These are phyloP conservation scores for Falco columbarius DNA, from an alignment of 2,797 vertebrate species.

Conservation along the genomic window DNA sequence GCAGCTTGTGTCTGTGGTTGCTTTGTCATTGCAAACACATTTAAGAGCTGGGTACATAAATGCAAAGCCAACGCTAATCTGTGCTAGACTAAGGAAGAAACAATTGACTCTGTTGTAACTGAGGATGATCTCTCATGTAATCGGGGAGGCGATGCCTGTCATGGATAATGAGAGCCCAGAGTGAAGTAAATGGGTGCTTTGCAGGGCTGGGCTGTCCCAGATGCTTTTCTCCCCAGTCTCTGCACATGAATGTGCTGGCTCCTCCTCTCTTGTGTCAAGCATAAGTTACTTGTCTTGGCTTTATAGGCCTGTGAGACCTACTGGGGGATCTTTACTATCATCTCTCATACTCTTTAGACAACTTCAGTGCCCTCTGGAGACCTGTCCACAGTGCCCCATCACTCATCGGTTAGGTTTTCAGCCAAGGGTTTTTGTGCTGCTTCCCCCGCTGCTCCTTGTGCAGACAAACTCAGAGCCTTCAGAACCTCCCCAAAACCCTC, in stretches of 20 bases:
- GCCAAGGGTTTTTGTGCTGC: background rate
- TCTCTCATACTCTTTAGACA: background rate
- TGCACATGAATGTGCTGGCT: background rate
- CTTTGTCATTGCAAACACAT: background rate
- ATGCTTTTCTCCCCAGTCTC: background rate
- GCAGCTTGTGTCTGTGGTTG: accelerated
- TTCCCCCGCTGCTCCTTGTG: background rate
- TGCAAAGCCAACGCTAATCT: background rate
- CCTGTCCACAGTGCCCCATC: accelerated
- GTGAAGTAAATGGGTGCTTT: background rate
- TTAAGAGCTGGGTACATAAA: background rate
- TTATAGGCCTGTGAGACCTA: background rate
- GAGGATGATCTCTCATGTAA: background rate
- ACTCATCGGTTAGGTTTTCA: accelerated
- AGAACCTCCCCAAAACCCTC: background rate
- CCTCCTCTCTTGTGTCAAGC: background rate
- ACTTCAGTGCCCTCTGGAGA: background rate
- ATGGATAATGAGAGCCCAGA: background rate
- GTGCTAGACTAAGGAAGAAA: background rate
- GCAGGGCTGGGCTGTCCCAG: background rate
- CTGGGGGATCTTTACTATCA: background rate
- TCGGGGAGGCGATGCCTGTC: background rate
- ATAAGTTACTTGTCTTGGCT: background rate
- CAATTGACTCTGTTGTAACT: background rate
- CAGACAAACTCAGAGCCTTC: background rate